A percentile compares a stretch with the other conserved stretches of the same genome.
Conservation (phyloP, 2,888 invertebrate genomes). For the Arctia plantaginis region DNA sequence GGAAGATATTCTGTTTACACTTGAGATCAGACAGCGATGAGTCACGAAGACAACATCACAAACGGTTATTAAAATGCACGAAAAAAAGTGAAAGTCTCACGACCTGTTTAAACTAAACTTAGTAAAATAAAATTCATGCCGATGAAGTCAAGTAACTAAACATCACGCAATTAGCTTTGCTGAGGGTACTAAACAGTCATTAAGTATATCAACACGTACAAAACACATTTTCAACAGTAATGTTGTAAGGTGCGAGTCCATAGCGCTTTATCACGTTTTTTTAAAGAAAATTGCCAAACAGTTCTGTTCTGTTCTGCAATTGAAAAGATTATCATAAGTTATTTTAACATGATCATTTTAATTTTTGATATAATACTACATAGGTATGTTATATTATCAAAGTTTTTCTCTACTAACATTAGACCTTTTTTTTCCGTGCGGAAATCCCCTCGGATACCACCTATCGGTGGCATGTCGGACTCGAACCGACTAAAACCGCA, state of each 20-base stretch:
- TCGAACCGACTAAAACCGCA: too few relatives aligned
- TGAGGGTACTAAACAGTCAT: slow-evolving; percentile 1
- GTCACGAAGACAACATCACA: slow-evolving; percentile 30
- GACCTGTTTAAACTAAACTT: slow-evolving; percentile 32
- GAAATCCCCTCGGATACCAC: too few relatives aligned
- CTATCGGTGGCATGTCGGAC: too few relatives aligned
- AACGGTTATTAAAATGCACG: slow-evolving; percentile 31
- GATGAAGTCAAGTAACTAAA: background rate
- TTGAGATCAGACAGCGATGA: slow-evolving; percentile 30
- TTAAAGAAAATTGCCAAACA: background rate
- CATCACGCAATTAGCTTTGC: background rate
- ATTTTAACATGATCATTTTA: too few relatives aligned
- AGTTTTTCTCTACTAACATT: too few relatives aligned
- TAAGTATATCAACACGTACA: slow-evolving; percentile 2
- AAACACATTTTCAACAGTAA: background rate
- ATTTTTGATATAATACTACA: too few relatives aligned
- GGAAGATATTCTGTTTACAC: slow-evolving; percentile 22
- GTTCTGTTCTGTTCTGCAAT: slow-evolving; percentile 4
- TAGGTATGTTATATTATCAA: too few relatives aligned
- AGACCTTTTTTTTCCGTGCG: too few relatives aligned
- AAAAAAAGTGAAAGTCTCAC: slow-evolving; percentile 44
- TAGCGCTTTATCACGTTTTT: background rate
- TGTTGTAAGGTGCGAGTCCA: slow-evolving; percentile 3
- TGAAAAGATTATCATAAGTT: background rate
- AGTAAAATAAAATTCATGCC: slow-evolving; percentile 8